Evolutionary conservation across 2,888 invertebrate genomes (phyloP), one percentile per base, ranked within the genome.

Genomic region (Pemphredon lugubris): DNA sequence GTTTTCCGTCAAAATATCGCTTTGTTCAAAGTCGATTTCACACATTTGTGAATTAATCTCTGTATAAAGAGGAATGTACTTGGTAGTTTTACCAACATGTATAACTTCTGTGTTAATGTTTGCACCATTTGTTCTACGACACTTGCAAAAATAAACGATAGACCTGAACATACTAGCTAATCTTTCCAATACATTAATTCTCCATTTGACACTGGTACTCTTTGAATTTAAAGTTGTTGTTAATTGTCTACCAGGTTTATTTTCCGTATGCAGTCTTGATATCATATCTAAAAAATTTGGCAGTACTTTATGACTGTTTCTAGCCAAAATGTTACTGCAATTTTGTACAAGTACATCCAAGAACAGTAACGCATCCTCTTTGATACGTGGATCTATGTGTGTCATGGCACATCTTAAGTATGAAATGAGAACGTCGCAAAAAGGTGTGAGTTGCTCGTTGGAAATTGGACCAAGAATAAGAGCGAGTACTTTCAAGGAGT

Each of bases 351-450:
- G 91, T 40, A 94, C 91, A 85, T 97, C 97, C 14, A 98, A 90
- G 75, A 97, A 92, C 0, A 93, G 86, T 0, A 98, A 90, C 0
- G 97, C 95, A 88, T 97, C 97, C 86, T 96, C 95, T 86, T 96
- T 96, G 71, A 98, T 94, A 51, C 92, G 91, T 9, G 92, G 92
- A 86, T 95, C 93, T 66, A 98, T 95, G 83, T 97, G 96, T 0
- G 97, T 97, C 96, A 98, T 96, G 0, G 96, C 95, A 90, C 97
- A 97, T 55, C 94, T 93, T 47, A 97, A 89, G 88, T 96, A 96
- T 0, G 96, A 95, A 16, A 94, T 93, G 67, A 97, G 90, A 4
- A 95, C 91, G 70, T 94, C 93, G 85, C 95, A 95, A 87, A 96
- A 96, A 7, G 97, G 96, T 39, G 91, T 88, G 11, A 95, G 88